Evolutionary conservation across 2,113 vertebrate species (phyloP).

Genomic region (Callaeas wilsoni): DNA sequence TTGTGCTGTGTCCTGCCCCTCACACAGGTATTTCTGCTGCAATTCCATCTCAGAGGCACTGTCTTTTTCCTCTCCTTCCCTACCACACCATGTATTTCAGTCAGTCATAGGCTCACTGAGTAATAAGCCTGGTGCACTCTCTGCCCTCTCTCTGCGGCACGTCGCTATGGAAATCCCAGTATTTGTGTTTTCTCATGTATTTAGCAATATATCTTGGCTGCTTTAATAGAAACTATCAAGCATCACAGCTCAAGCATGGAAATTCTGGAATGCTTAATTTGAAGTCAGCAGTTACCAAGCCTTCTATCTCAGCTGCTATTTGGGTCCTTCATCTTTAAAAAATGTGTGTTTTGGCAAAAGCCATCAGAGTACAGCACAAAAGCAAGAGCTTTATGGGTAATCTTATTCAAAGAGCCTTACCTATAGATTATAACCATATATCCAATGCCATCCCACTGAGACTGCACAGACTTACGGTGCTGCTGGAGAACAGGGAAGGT

Average conservation of each 20-base stretch:
- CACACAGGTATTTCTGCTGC: background rate
- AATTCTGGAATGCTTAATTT: background rate
- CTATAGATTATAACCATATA: background rate
- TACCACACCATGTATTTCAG: background rate
- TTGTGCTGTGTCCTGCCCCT: background rate
- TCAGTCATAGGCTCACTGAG: background rate
- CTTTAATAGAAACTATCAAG: background rate
- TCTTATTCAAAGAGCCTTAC: background rate
- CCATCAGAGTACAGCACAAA: background rate
- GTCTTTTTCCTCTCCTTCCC: background rate
- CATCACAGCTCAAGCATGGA: background rate
- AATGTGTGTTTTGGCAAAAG: background rate
- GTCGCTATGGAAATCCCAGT: background rate
- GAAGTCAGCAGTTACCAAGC: background rate
- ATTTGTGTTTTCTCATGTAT: background rate
- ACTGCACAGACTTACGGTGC: accelerated
- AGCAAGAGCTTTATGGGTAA: background rate
- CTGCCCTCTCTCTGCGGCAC: background rate
- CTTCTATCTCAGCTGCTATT: background rate
- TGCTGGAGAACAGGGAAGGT: background rate
- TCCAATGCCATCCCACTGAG: background rate
- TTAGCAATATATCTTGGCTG: background rate
- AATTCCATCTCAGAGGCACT: background rate
- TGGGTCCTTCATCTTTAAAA: background rate
- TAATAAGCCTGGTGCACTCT: background rate